Conservation (phyloP, 2,888 invertebrate species). For the Tipula helvola region DNA sequence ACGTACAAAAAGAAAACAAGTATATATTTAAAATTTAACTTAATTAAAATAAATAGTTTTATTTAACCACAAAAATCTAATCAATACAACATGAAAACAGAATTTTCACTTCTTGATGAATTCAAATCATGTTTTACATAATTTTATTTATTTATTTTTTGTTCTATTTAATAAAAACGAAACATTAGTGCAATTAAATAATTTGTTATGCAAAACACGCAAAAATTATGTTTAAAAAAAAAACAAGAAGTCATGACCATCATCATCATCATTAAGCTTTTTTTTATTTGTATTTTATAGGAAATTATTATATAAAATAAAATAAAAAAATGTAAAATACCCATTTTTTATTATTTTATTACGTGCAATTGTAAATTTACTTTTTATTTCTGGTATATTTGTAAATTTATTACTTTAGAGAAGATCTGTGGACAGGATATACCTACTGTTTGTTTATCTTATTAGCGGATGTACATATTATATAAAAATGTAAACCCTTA, state of each 20-base stretch:
- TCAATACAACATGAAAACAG: not conserved
- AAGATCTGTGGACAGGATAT: not conserved
- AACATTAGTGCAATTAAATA: conserved; percentile 4
- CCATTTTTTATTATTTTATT: not conserved
- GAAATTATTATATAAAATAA: not conserved
- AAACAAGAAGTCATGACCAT: conserved; percentile 1
- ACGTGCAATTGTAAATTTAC: not conserved
- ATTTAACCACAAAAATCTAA: not conserved
- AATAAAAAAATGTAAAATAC: not conserved
- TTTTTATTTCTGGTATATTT: not conserved
- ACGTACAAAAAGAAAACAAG: not conserved
- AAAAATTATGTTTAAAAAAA: not conserved
- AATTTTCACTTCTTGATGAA: not conserved
- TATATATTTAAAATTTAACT: not conserved
- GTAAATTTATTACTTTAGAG: not conserved
- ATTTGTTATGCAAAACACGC: not conserved
- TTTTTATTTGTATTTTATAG: not conserved
- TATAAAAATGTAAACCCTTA: too few species aligned
- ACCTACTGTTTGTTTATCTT: not conserved
- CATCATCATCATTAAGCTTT: not conserved
- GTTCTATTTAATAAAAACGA: not conserved
- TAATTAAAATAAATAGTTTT: not conserved
- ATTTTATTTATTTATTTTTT: not conserved
- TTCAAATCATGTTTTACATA: not conserved
- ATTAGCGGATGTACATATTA: too few species aligned